Evolutionary conservation across 2,888 invertebrate species (phyloP).

Genomic region (Sesamia inferens): DNA sequence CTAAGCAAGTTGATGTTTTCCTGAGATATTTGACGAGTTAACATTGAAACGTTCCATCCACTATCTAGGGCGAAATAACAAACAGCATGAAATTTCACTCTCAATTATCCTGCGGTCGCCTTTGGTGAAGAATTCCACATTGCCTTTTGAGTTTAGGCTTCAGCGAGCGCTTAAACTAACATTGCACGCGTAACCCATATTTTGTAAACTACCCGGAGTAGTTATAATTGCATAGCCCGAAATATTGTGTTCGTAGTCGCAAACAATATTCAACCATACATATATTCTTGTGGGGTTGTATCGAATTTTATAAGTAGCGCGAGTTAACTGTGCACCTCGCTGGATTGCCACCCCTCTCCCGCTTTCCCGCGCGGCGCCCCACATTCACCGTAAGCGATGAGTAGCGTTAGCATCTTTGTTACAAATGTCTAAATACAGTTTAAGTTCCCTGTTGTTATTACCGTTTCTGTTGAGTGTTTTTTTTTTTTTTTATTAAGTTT

Average conservation of each 20-base stretch:
- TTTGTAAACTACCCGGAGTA: background rate
- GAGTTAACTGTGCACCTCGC: too few species aligned
- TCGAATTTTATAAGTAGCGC: too few species aligned
- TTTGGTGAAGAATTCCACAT: background rate
- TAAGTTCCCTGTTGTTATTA: too few species aligned
- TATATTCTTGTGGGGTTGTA: background rate
- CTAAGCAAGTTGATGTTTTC: background rate
- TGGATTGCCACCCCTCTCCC: too few species aligned
- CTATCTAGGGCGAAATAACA: background rate
- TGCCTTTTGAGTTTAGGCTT: background rate
- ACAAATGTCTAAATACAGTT: too few species aligned
- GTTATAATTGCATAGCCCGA: background rate
- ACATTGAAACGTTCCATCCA: background rate
- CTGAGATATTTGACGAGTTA: background rate
- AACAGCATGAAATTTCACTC: background rate
- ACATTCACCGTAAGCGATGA: too few species aligned
- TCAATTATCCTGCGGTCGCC: background rate
- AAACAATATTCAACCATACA: background rate
- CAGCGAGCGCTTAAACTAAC: background rate
- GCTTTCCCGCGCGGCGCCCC: too few species aligned
- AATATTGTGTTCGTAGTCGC: background rate
- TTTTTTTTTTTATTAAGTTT: too few species aligned
- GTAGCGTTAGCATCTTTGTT: too few species aligned
- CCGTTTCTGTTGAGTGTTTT: too few species aligned
- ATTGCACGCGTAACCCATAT: background rate